Conservation (phyloP, 2,113 vertebrate species). For the Lagopus leucura region DNA sequence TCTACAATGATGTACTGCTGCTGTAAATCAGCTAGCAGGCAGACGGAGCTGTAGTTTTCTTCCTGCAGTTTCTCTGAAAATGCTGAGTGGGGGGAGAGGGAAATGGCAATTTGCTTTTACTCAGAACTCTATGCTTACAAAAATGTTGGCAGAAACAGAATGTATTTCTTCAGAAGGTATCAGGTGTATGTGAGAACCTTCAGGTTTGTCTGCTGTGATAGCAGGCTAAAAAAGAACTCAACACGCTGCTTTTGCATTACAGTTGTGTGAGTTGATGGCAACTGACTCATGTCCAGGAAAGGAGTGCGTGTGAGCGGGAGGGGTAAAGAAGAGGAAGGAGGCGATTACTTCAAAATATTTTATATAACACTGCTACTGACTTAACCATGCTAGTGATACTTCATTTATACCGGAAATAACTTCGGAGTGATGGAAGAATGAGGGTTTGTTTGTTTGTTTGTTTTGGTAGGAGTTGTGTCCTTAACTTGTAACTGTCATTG, state of each 20-base stretch:
- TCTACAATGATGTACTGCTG: not conserved
- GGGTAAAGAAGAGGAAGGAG: not conserved
- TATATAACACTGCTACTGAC: not conserved
- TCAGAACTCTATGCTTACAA: not conserved
- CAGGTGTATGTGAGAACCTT: not conserved
- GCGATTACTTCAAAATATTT: not conserved
- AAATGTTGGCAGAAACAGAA: not conserved
- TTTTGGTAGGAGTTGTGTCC: not conserved
- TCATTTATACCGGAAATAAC: not conserved
- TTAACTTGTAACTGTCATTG: not conserved
- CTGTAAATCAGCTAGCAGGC: conserved; percentile 37
- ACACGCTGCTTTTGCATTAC: not conserved
- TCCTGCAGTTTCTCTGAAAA: conserved; percentile 7
- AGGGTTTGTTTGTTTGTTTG: not conserved
- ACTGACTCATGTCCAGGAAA: not conserved
- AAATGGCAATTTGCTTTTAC: not conserved
- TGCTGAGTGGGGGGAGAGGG: not conserved
- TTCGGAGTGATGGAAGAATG: not conserved
- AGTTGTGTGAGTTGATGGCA: not conserved
- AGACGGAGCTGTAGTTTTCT: conserved; percentile 37
- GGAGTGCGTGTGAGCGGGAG: rapidly evolving
- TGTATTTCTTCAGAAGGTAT: not conserved
- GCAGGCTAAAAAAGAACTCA: not conserved
- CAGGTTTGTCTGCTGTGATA: not conserved
- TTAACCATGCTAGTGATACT: not conserved